These are phyloP conservation scores for Eclectus roratus DNA, from an alignment of 2,113 vertebrate species.

Conservation along the genomic window DNA sequence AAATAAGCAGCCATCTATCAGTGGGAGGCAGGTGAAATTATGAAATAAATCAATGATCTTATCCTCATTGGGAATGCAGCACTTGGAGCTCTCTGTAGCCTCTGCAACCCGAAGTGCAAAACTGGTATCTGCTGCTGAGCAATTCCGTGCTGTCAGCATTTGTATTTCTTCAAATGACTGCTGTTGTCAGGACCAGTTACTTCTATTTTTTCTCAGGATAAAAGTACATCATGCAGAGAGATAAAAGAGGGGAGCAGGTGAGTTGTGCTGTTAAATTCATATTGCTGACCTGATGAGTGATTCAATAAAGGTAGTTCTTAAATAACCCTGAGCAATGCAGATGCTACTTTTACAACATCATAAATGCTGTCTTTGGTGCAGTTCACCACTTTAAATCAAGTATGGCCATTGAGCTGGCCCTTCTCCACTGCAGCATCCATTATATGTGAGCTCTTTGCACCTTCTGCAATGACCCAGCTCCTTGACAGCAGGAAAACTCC, in stretches of 20 bases:
- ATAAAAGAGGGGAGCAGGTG: neutral
- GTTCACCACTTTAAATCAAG: neutral
- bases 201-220: neutral
- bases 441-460: neutral
- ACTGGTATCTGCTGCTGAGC: neutral
- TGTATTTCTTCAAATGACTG: neutral
- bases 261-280: neutral
- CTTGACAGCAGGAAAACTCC: neutral
- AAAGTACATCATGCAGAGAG: neutral
- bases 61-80: neutral
- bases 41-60: conserved; percentile 39
- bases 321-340: neutral
- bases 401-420: neutral
- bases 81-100: neutral
- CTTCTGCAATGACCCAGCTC: neutral
- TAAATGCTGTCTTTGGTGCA: neutral
- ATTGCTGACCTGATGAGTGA: neutral
- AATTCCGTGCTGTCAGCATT: neutral
- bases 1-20: conserved; percentile 33
- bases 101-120: neutral
- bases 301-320: neutral
- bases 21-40: conserved; percentile 35
- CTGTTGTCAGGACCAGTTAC: neutral
- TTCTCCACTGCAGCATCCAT: neutral
- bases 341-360: neutral